Evolutionary conservation across 1,140 invertebrate genomes (phyloP).

Genomic region (Drepana arcuata): DNA sequence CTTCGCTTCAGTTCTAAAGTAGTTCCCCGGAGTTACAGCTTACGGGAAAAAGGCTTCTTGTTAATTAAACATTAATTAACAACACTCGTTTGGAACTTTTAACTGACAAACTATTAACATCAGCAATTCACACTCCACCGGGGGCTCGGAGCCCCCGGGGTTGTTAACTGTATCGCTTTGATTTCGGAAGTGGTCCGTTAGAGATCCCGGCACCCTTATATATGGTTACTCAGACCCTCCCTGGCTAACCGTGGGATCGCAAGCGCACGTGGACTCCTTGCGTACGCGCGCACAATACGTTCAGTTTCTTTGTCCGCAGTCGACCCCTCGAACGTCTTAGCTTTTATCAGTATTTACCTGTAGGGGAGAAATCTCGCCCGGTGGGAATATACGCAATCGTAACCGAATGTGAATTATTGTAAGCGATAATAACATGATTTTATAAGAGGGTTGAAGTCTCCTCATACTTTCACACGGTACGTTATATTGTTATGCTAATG

Average conservation of each 20-base stretch:
- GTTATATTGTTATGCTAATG: conserved; percentile 36
- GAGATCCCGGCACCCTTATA: conserved; percentile 33
- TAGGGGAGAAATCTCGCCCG: conserved; percentile 55
- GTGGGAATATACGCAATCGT: conserved; percentile 56
- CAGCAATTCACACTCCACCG: conserved; percentile 12
- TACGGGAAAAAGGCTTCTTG: background rate
- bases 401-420: conserved; percentile 57
- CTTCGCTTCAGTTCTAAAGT: background rate
- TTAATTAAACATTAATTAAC: conserved; percentile 42
- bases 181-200: conserved; percentile 43
- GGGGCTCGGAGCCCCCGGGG: conserved; percentile 45
- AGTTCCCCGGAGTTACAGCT: conserved; percentile 27
- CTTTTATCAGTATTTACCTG: conserved; percentile 53
- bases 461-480: conserved; percentile 52
- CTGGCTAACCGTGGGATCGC: conserved; percentile 50
- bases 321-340: conserved; percentile 59
- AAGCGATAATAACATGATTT: conserved; percentile 38
- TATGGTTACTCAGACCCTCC: conserved; percentile 42
- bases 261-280: conserved; percentile 58
- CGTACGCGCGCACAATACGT: conserved; percentile 55
- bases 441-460: conserved; percentile 38
- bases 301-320: conserved; percentile 52
- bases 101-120: conserved; percentile 40
- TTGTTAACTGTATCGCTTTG: conserved; percentile 31
- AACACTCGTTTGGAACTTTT: conserved; percentile 37